Base-by-base conservation (phyloP, 2,113 vertebrate species). In the Rhinolophus sinicus region DNA sequence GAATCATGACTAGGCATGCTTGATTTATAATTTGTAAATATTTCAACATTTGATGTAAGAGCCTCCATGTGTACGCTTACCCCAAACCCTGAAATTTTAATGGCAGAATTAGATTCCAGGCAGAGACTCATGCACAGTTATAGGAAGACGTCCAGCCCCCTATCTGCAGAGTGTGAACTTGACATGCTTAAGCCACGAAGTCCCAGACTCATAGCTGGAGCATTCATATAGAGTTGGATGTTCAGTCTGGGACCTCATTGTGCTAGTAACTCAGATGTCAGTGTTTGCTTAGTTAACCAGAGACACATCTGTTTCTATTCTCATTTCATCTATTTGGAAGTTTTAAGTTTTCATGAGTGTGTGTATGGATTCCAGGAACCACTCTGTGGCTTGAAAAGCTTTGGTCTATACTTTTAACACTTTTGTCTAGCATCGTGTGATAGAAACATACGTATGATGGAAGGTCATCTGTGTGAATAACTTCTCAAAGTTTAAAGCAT, bases 231-330 rank as follows among this genome's bases (percentile, higher is more conserved):
- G 89, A 93, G 58, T 94, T 91, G 86, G 58, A 75, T 97, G 52
- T 84, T 97, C 97, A 97, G 88, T 70, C 94, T 98, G 97, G 62
- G 92, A 78, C 62, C 93, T 86, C 0, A 1, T 60, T 90, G 52
- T 76, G 50, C 58, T 75, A 90, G 77, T 75, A 76, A 69, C 94
- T 78, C 82, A 33, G 16, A 94, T 92, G 50, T 86, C 92, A 91
- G 26, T 77, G 94, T 97, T 97, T 97, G 96, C 78, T 97, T 97
- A 97, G 62, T 84, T 96, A 98, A 95, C 94, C 94, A 95, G 95
- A 90, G 60, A 95, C 69, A 64, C 95, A 40, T 95, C 76, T 95
- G 88, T 30, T 95, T 95, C 97, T 50, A 28, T 90, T 97, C 94
- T 93, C 52, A 44, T 97, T 78, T 73, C 93, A 96, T 97, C 96